phyloP scores from a whole-genome alignment of 2,888 invertebrate species.

The Platerodrilus igneus region DNA sequence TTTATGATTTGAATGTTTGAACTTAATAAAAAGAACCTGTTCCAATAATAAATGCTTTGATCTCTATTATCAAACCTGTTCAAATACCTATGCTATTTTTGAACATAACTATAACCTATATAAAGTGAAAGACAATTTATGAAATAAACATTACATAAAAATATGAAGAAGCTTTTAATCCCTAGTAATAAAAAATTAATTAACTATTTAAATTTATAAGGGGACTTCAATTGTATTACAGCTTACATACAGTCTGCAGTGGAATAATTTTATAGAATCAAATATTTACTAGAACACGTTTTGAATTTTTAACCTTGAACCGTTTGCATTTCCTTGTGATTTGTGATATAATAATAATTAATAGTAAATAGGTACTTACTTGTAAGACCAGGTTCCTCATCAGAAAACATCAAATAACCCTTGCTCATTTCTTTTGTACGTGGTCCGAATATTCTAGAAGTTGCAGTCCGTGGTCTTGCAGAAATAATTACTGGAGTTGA shows the following conservation, averaged over 20 bases:
- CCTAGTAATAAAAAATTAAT: not conserved
- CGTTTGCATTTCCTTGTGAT: not conserved
- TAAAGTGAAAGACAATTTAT: too few relatives aligned
- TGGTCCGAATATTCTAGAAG: constrained; percentile 72
- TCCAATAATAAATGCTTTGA: too few relatives aligned
- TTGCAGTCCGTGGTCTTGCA: constrained; percentile 60
- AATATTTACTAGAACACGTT: not conserved
- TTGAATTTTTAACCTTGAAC: not conserved
- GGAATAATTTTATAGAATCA: not conserved
- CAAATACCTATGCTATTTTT: too few relatives aligned
- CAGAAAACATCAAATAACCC: constrained; percentile 83
- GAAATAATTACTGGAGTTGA: constrained; percentile 31
- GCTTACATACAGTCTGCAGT: not conserved
- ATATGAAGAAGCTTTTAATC: too few relatives aligned
- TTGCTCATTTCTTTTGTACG: constrained; percentile 91
- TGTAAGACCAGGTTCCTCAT: constrained; percentile 77
- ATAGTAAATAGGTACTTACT: too few relatives aligned
- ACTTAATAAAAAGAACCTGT: too few relatives aligned
- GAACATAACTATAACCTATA: too few relatives aligned
- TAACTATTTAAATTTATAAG: not conserved
- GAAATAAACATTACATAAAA: too few relatives aligned
- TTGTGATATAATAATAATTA: constrained; percentile 44
- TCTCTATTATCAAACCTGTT: too few relatives aligned
- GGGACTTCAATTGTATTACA: not conserved
- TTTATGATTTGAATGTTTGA: too few relatives aligned